Conservation (phyloP, 2,113 vertebrate genomes). For the Macrotus californicus region DNA sequence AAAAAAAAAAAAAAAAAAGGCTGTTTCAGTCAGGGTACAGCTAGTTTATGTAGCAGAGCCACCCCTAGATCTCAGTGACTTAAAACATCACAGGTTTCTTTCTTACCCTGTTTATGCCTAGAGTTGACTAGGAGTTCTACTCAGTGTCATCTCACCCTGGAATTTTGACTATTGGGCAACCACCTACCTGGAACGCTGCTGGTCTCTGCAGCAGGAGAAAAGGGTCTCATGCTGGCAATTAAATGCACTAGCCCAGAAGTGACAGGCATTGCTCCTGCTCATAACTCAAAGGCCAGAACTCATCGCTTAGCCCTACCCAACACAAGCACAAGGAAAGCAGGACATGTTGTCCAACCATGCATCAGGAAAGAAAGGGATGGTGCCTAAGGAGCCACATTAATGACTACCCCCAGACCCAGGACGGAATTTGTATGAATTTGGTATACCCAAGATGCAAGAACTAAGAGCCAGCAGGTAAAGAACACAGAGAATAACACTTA, state of each 20-base stretch:
- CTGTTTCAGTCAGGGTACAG: background rate
- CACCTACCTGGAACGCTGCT: background rate
- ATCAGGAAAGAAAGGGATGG: background rate
- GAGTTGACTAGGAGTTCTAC: background rate
- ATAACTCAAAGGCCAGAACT: background rate
- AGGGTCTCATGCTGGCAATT: background rate
- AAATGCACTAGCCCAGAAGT: background rate
- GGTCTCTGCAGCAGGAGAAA: background rate
- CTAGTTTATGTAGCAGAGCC: background rate
- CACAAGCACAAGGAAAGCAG: background rate
- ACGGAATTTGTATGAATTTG: background rate
- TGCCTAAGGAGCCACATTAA: background rate
- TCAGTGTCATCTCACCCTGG: background rate
- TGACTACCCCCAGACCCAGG: background rate
- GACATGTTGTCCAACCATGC: background rate
- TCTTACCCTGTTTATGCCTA: background rate
- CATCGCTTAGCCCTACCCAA: background rate
- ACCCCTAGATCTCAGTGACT: background rate
- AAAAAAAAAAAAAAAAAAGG: background rate
- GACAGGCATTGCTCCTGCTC: background rate
- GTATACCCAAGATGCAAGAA: background rate
- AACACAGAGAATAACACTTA: background rate
- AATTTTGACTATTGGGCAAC: background rate
- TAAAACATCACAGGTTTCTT: background rate
- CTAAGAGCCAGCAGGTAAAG: background rate